Conservation (phyloP, 37 sponge, comb jelly and placozoan species). For the Mnemiopsis leidyi region DNA sequence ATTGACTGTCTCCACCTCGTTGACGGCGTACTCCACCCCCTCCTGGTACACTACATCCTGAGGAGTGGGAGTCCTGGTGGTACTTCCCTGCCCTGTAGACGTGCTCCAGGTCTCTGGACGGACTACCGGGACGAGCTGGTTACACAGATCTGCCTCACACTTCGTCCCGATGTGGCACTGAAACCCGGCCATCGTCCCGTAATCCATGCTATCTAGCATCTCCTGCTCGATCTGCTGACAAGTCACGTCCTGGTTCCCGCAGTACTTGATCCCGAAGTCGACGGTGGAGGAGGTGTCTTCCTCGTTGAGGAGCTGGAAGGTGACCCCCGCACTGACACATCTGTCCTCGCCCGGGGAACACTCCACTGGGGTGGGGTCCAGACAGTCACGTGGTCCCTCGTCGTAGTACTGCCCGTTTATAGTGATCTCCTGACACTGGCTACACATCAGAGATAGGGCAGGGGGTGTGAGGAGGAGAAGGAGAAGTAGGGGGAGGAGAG, state of each 20-base stretch:
- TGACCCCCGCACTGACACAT: conserved; percentile 44
- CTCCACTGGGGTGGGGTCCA: background rate
- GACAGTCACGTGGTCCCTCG: background rate
- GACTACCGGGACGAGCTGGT: background rate
- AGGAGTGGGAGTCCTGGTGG: background rate
- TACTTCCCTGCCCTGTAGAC: background rate
- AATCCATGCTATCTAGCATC: background rate
- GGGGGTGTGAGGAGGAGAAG: background rate
- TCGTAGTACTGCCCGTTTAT: background rate
- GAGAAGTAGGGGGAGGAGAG: background rate
- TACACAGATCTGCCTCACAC: background rate
- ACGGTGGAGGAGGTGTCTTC: background rate
- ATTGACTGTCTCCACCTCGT: background rate
- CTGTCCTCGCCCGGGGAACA: background rate
- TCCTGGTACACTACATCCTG: too few species aligned
- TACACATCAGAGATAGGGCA: background rate
- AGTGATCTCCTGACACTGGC: conserved; percentile 37
- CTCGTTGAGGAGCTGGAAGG: background rate
- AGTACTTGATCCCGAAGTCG: conserved; percentile 12
- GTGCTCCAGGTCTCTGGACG: background rate
- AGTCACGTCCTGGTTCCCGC: background rate
- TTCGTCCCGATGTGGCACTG: background rate
- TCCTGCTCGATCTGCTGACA: conserved; percentile 18
- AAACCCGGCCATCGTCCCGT: background rate
- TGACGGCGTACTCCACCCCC: background rate